Conservation (phyloP, 2,113 vertebrate species). For the Furnarius figulus region DNA sequence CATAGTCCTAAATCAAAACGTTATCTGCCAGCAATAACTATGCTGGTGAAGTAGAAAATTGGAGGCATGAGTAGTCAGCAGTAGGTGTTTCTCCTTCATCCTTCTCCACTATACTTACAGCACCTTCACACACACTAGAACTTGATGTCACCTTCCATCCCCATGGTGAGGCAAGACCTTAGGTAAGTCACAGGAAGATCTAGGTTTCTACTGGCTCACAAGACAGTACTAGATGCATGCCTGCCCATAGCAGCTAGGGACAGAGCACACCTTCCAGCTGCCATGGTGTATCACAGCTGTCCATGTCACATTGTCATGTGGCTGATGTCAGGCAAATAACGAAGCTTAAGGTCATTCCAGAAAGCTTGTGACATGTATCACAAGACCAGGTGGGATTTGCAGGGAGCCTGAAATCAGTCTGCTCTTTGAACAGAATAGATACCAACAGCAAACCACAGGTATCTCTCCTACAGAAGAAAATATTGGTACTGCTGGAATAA, state of each 20-base stretch:
- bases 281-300: background rate
- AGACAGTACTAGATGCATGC: background rate
- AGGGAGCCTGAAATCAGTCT: background rate
- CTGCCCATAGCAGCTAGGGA: background rate
- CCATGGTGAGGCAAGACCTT: rapidly evolving
- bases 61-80: background rate
- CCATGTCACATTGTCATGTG: background rate
- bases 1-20: background rate
- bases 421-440: background rate
- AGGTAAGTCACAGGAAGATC: background rate
- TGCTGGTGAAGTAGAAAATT: background rate
- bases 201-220: background rate
- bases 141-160: background rate
- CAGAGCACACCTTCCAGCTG: rapidly evolving
- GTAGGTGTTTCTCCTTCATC: background rate
- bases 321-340: background rate
- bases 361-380: background rate
- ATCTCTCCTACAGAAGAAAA: background rate
- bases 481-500: background rate
- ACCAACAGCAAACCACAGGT: background rate
- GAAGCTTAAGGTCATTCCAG: background rate
- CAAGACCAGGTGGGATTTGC: background rate
- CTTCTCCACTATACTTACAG: background rate
- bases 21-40: constrained; percentile 1
- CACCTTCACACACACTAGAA: background rate